phyloP scores from a whole-genome alignment of 1,140 invertebrate species.

The Contarinia nasturtii region DNA sequence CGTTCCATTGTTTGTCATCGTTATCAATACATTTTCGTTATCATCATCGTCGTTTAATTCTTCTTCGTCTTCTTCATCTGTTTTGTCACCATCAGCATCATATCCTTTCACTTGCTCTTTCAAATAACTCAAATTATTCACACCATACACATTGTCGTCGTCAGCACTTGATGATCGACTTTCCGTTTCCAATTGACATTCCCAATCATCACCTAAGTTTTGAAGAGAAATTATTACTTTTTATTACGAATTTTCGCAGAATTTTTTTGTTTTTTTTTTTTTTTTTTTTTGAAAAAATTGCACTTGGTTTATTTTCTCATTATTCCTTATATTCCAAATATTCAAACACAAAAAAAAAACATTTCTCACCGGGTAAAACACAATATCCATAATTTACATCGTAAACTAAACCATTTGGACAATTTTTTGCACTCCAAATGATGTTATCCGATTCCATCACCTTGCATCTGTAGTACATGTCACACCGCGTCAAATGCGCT shows the following conservation, averaged over 20 bases:
- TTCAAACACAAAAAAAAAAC: no score
- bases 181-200: slow-evolving; percentile 10
- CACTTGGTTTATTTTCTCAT: neutral
- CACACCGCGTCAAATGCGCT: slow-evolving; percentile 27
- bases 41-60: slow-evolving; percentile 14
- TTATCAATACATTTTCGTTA: slow-evolving; percentile 14
- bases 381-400: slow-evolving; percentile 26
- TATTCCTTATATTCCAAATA: no score
- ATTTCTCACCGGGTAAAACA: slow-evolving; percentile 20
- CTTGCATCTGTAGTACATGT: slow-evolving; percentile 29
- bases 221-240: neutral
- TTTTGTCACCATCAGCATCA: slow-evolving; percentile 1
- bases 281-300: no score
- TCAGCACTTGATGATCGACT: neutral
- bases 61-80: neutral
- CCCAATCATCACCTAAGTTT: slow-evolving; percentile 19
- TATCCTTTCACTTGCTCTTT: neutral
- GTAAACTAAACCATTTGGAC: slow-evolving; percentile 27
- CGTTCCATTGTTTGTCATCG: slow-evolving; percentile 1
- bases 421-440: slow-evolving; percentile 29
- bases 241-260: no score
- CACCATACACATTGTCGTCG: slow-evolving; percentile 3
- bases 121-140: slow-evolving; percentile 1
- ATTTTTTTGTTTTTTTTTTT: no score
- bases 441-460: slow-evolving; percentile 22